Conservation (phyloP, 1,140 invertebrate genomes). For the Drosophila bocki region DNA sequence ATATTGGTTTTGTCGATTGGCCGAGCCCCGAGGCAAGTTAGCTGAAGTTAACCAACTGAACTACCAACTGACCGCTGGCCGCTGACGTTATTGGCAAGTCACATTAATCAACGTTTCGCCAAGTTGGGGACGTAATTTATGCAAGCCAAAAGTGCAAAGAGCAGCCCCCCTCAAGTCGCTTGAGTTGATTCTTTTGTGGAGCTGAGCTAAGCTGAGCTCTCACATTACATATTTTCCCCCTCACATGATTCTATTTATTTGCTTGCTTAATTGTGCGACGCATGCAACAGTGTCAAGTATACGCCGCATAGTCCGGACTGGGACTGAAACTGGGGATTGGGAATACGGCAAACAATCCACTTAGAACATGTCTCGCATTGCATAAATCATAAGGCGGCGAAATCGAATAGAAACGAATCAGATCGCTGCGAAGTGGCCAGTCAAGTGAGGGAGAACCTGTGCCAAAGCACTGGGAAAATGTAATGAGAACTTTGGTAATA, state of each 20-base stretch:
- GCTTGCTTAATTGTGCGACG: conserved; percentile 51
- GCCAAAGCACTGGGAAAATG: conserved; percentile 16
- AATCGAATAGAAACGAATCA: conserved; percentile 38
- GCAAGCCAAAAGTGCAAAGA: conserved; percentile 77
- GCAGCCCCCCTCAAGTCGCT: conserved; percentile 35
- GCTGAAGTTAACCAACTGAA: conserved; percentile 29
- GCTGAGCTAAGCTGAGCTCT: conserved; percentile 13
- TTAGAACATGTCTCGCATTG: conserved; percentile 56
- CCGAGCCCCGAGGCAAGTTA: conserved; percentile 40
- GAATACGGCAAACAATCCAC: conserved; percentile 7
- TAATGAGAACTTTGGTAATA: not conserved
- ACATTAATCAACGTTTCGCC: conserved; percentile 71
- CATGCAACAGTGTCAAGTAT: conserved; percentile 73
- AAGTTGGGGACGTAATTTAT: conserved; percentile 71
- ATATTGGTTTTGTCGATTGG: conserved; percentile 21
- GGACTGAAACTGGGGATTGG: not conserved
- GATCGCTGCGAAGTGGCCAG: conserved; percentile 38
- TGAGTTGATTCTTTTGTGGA: conserved; percentile 45
- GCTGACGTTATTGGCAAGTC: conserved; percentile 39
- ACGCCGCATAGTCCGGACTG: conserved; percentile 60
- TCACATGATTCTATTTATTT: conserved; percentile 48
- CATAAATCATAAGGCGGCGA: conserved; percentile 58
- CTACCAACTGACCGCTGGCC: conserved; percentile 27
- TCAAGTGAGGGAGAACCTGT: conserved; percentile 52
- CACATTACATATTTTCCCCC: conserved; percentile 34